A percentile compares a stretch with the other conserved stretches of the same genome.
Conservation (phyloP, 2,797 vertebrate species). For the Florisuga fusca region DNA sequence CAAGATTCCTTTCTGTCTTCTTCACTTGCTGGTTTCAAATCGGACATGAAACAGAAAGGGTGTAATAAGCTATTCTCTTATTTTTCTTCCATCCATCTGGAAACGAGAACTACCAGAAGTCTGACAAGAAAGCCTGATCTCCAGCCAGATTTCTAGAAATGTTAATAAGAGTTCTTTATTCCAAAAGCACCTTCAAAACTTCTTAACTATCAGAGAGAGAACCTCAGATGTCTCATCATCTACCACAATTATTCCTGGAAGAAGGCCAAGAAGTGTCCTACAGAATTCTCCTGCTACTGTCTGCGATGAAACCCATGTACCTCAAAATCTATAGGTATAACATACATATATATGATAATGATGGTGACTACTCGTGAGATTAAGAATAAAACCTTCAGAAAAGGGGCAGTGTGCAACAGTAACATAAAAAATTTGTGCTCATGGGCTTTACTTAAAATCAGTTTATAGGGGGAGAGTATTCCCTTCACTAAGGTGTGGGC, state of each 20-base stretch:
- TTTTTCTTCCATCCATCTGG: slow-evolving; percentile 74
- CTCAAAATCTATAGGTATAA: background rate
- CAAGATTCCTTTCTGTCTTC: background rate
- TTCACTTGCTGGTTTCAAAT: slow-evolving; percentile 53
- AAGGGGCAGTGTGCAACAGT: background rate
- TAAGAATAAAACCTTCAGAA: background rate
- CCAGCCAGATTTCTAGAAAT: slow-evolving; percentile 77
- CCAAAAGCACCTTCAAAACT: slow-evolving; percentile 67
- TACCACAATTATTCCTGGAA: slow-evolving; percentile 70
- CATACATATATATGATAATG: background rate
- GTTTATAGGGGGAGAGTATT: background rate
- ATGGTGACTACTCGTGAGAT: background rate
- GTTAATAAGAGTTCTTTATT: slow-evolving; percentile 75
- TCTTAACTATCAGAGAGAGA: slow-evolving; percentile 1
- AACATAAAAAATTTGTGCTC: background rate
- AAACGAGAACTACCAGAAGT: slow-evolving; percentile 77
- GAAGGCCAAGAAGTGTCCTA: slow-evolving; percentile 43
- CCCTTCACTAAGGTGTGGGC: background rate
- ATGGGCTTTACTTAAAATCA: background rate
- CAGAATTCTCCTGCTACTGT: slow-evolving; percentile 6
- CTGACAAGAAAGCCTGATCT: slow-evolving; percentile 79
- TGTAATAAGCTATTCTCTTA: slow-evolving; percentile 70
- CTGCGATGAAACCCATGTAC: background rate
- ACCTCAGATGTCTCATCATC: slow-evolving; percentile 63
- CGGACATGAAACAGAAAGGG: slow-evolving; percentile 56